phyloP scores from a whole-genome alignment of 1,140 invertebrate species.

The Pseudomyrmex sp. region DNA sequence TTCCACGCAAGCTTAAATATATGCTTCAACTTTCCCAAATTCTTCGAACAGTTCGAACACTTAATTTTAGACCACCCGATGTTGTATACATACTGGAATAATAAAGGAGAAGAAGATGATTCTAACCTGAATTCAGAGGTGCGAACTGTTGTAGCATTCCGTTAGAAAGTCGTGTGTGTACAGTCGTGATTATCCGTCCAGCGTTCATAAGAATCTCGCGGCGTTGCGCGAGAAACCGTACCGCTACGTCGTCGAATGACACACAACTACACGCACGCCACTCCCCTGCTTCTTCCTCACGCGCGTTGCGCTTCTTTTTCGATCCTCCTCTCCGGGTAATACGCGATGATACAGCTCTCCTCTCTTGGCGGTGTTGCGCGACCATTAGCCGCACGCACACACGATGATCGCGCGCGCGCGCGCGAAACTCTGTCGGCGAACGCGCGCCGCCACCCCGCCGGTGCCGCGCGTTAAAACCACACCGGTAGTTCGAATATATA shows the following conservation, averaged over 20 bases:
- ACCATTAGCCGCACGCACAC: conserved; percentile 64
- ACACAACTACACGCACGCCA: conserved; percentile 4
- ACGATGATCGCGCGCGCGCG: conserved; percentile 9
- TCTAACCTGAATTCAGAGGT: neutral
- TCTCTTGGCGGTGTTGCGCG: neutral
- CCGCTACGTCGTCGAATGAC: conserved; percentile 32
- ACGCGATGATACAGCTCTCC: conserved; percentile 12
- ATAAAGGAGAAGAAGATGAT: no score
- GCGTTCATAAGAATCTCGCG: neutral
- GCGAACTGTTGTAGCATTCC: neutral
- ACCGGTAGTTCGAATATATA: conserved; percentile 48
- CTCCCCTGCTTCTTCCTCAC: neutral
- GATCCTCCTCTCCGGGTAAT: neutral
- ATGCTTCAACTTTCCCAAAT: no score
- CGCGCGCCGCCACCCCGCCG: neutral
- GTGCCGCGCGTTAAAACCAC: conserved; percentile 15
- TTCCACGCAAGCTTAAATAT: no score
- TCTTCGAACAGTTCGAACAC: no score
- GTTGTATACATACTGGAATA: no score
- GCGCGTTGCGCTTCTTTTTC: conserved; percentile 12
- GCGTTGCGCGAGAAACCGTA: neutral
- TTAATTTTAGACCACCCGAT: no score
- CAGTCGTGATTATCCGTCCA: neutral
- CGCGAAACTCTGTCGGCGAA: neutral
- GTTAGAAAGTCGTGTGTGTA: neutral